Percentiles rank a stretch among this genome's conserved stretches.
phyloP scores from a whole-genome alignment of 2,888 invertebrate genomes.

The Netelia melanura region DNA sequence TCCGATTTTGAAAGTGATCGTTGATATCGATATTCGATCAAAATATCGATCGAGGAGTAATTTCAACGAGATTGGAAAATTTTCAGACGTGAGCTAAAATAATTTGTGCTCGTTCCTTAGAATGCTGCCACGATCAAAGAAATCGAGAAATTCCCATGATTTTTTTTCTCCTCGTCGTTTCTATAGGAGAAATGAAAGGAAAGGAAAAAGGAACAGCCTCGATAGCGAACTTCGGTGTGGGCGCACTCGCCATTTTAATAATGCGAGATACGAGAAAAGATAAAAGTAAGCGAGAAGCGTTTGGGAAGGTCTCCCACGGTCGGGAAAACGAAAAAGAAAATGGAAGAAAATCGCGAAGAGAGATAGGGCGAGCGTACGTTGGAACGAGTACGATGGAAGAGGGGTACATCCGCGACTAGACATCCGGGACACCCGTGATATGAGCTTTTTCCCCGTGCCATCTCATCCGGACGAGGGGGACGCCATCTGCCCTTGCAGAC shows the following conservation, averaged over 20 bases:
- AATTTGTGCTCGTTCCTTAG: too few species aligned
- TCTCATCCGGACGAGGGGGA: constrained; percentile 18
- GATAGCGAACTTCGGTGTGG: neutral
- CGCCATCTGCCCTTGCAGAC: constrained; percentile 38
- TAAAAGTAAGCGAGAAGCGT: constrained; percentile 12
- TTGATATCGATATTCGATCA: neutral
- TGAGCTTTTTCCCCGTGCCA: constrained; percentile 55
- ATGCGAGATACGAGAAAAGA: constrained; percentile 39
- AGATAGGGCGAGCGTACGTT: constrained; percentile 34
- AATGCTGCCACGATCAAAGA: too few species aligned
- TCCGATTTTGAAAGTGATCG: too few species aligned
- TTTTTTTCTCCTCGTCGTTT: neutral
- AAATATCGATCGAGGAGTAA: neutral
- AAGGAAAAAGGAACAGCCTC: constrained; percentile 1
- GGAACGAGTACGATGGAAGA: constrained; percentile 21
- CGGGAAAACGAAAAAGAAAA: constrained; percentile 34
- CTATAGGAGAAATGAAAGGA: neutral
- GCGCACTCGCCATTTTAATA: constrained; percentile 44
- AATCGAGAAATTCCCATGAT: neutral
- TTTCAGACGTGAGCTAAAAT: too few species aligned
- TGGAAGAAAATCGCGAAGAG: constrained; percentile 36
- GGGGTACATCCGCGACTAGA: constrained; percentile 31
- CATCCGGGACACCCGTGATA: constrained; percentile 58
- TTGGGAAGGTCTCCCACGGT: constrained; percentile 23
- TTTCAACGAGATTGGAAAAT: too few species aligned